A percentile compares a stretch with the other conserved stretches of the same genome.
phyloP scores from a whole-genome alignment of 2,113 vertebrate species.

The Leucopternis melanops region DNA sequence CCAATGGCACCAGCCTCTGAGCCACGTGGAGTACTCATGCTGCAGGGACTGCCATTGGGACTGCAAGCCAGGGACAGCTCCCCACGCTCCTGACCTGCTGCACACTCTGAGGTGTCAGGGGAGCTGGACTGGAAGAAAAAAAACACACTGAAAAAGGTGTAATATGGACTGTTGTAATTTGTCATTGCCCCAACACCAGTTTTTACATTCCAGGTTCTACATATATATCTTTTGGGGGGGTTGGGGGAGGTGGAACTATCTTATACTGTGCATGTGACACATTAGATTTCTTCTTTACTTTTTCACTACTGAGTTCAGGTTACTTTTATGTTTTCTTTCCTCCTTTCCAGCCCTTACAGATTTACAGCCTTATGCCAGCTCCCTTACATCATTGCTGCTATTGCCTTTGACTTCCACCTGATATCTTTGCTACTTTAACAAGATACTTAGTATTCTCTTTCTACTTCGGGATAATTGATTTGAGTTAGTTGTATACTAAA shows the following conservation, averaged over 20 bases:
- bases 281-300: neutral
- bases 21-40: accelerated
- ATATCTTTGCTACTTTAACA: neutral
- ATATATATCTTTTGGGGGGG: neutral
- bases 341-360: neutral
- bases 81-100: neutral
- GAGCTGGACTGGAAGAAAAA: neutral
- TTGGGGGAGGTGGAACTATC: neutral
- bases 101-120: neutral
- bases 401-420: neutral
- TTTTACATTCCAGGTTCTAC: neutral
- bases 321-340: neutral
- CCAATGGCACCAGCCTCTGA: too few relatives aligned
- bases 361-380: neutral
- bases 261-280: neutral
- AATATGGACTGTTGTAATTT: neutral
- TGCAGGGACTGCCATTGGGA: too few relatives aligned
- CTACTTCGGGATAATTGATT: neutral
- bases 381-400: neutral
- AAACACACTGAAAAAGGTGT: neutral
- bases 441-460: neutral
- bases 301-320: neutral
- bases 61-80: neutral
- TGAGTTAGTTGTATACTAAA: neutral
- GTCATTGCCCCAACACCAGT: neutral